Evolutionary conservation across 2,113 vertebrate species (phyloP).

Genomic region (Pelodiscus sinensis): DNA sequence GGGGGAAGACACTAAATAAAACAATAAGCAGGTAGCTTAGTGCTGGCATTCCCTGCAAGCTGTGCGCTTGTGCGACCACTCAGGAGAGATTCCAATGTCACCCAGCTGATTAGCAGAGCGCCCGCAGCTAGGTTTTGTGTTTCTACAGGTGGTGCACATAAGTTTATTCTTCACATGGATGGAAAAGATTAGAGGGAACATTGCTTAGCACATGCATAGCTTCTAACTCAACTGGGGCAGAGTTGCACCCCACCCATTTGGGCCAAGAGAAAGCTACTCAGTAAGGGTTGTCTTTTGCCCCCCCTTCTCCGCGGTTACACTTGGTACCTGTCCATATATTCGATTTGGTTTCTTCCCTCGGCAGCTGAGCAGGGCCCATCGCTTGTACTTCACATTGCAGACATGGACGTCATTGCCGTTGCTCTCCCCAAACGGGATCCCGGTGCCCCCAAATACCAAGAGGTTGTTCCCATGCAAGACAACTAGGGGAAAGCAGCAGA

Average conservation of each 20-base stretch:
- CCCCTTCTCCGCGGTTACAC: accelerated
- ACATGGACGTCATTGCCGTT: conserved; percentile 97
- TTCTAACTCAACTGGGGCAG: not conserved
- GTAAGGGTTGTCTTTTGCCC: not conserved
- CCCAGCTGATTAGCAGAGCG: too few species aligned
- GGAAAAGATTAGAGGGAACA: too few species aligned
- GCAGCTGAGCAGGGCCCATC: conserved; percentile 96
- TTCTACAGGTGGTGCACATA: too few species aligned
- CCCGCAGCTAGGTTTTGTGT: too few species aligned
- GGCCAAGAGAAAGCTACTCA: accelerated
- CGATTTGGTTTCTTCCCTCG: conserved; percentile 95
- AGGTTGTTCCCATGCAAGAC: conserved; percentile 97
- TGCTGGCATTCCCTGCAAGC: too few species aligned
- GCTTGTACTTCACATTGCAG: conserved; percentile 96
- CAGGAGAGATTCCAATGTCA: too few species aligned
- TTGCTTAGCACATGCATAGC: accelerated
- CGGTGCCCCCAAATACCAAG: conserved; percentile 95
- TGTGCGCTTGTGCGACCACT: too few species aligned
- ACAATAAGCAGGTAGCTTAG: accelerated
- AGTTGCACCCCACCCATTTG: not conserved
- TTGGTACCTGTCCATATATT: conserved; percentile 94
- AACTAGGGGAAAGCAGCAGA: conserved; percentile 77
- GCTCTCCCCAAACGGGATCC: conserved; percentile 97
- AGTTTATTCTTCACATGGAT: too few species aligned
- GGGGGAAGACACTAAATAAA: not conserved